Evolutionary conservation across 1,140 invertebrate genomes (phyloP), one percentile per base, ranked within the genome.

Genomic region (Papilio xuthus): DNA sequence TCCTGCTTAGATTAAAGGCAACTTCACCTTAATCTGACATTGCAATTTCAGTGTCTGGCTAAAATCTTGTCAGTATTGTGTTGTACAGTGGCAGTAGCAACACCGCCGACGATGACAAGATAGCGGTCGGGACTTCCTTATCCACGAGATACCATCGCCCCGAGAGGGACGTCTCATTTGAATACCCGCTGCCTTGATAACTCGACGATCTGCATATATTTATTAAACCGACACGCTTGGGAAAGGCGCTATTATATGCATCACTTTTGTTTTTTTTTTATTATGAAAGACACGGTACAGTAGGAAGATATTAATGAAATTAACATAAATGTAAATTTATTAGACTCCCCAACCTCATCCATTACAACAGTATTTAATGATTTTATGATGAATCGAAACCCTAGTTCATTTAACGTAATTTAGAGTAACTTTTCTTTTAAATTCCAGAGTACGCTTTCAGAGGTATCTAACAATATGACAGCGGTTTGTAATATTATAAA

Each of bases 121-220:
- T 90, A 91, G 81, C 81, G 80, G 78, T 82, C 79, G 81, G 83
- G 85, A 88, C 86, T 90, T 89, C 90, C 91, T 92, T 91, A 90
- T 90, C 88, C 91, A 86, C 89, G 87, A 88, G 89, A 91, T 91
- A 88, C 83, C 79, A 92, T 91, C 88, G 85, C 77, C 85, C 82
- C 81, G 83, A 87, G 83, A 87, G 83, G 87, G 81, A 83, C 84
- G 87, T 87, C 89, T 90, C 86, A 92, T 92, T 92, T 91, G 84
- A 91, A 92, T 92, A 92, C 88, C 84, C 81, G 82, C 85, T 81
- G 78, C 78, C 80, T 78, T 82, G 83, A 85, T 82, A 85, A 84
- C 72, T 88, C 20, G 80, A 83, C 83, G 82, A 88, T 82, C 80
- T 84, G 82, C 84, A 88, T 88, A 85, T 82, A 85, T 86, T 85